Evolutionary conservation across 2,113 vertebrate genomes (phyloP), one percentile per base, ranked within the genome.

Genomic region (Aldabrachelys gigantea): DNA sequence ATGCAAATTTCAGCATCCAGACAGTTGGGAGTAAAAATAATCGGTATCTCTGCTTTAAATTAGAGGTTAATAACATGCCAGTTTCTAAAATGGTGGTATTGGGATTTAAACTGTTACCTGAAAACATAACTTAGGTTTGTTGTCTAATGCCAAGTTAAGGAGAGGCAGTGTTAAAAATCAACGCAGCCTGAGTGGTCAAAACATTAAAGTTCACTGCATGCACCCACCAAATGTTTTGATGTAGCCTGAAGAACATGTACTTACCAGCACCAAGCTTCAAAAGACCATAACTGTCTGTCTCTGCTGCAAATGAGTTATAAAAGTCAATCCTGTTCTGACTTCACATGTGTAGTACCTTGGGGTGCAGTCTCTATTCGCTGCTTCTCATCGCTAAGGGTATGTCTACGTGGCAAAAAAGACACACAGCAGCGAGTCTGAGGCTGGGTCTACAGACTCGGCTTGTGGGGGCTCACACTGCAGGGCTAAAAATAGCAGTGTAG

Each of bases 51-150:
- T 38, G 25, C 41, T 27, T 83, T 91, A 78, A 47, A 22, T 44
- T 25, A 44, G 16, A 17, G 38, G 38, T 79, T 89, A 79, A 54
- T 52, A 69, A 65, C 50, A 91, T n/a, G 25, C 80, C 90, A 69
- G 62, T 84, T 89, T 95, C 93, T 92, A 80, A 41, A 88, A 54
- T 0, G n/a, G 1, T 84, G 6, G 4, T 80, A 8, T 86, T 91
- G 29, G 91, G 44, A 49, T 94, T 94, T 62, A 92, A 82, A 86
- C 65, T 59, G 22, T 78, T 91, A 76, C 41, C 35, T 76, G 41
- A 82, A 82, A 84, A 25, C 91, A 41, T 53, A 93, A 41, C 2
- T 76, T 47, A 47, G 41, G 38, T 89, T 78, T 83, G 81, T 82
- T 16, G 3, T 82, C 52, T 93, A 62, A 80, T 92, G 49, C 41